Evolutionary conservation across 2,113 vertebrate species (phyloP).

Genomic region (Numida meleagris): DNA sequence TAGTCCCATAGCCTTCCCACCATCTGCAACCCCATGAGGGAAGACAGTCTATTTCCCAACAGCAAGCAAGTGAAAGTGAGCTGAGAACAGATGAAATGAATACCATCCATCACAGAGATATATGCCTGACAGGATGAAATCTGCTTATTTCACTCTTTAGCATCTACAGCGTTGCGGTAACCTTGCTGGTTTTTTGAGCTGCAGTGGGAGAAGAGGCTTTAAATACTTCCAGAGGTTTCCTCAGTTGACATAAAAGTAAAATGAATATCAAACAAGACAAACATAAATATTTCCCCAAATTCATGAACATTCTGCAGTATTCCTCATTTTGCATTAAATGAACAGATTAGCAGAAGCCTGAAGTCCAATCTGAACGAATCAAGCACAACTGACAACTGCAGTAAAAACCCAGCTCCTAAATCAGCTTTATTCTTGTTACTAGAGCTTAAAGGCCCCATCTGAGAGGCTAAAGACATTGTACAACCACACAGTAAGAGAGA

Average conservation of each 20-base stretch:
- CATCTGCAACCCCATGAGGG: neutral
- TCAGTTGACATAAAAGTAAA: neutral
- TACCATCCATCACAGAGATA: neutral
- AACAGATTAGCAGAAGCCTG: neutral
- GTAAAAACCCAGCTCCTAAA: neutral
- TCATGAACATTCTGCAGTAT: neutral
- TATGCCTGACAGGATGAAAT: neutral
- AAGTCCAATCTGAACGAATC: neutral
- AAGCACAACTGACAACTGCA: neutral
- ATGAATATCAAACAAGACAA: neutral
- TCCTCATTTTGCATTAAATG: neutral
- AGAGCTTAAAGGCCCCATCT: neutral
- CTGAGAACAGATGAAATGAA: neutral
- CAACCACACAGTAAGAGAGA: neutral
- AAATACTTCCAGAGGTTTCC: neutral
- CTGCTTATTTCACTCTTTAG: neutral
- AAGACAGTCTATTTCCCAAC: neutral
- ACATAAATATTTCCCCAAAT: neutral
- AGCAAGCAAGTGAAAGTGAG: neutral
- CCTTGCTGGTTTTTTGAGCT: neutral
- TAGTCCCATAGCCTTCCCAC: neutral
- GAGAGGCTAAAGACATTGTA: neutral
- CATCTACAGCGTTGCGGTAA: fast-evolving
- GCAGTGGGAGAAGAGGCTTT: neutral
- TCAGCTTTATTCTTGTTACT: neutral